Evolutionary conservation across 2,888 invertebrate genomes (phyloP), one percentile per base, ranked within the genome.

Genomic region (Kryphioiulus occultus): DNA sequence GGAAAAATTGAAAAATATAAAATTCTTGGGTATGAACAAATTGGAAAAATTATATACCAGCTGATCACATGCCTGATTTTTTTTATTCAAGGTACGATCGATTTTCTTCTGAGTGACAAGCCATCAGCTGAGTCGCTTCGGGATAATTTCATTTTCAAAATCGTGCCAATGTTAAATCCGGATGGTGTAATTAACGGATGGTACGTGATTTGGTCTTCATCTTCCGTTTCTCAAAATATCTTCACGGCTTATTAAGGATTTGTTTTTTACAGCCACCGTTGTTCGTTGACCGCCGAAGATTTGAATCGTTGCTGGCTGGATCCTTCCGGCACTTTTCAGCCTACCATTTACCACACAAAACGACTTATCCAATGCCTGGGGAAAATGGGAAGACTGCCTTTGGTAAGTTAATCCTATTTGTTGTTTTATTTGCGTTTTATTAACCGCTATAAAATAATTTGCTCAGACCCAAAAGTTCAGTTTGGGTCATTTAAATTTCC

Each of bases 161-260:
- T 97, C 89, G 94, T 97, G 44, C 97, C 97, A 9, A 97, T 97
- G 96, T 94, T 97, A 90, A 97, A 97, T 92, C 95, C 96, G 26
- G 97, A 97, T 91, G 97, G 97, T 1, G 97, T 97, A 89, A 94
- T 97, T 92, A 96, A 96, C 92, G 96, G 96, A 90, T 95, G 95
- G 96, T 96, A 91, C 94, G 94, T 94, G 47, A 32, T 39, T 32
- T 26, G 19, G 30, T 26, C 30, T 39, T 19, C 1, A 0, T n/a
- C 32, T 32, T 35, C 0, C 0, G 35, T 87, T 32, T 83, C 35
- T 87, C 26, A 22, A 39, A 22, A 78, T 5, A 17, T 78, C 17
- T 26, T 42, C 35, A 7, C 22, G 35, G 10, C 39, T 35, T 39
- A 12, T 39, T 12, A n/a, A 53, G 12, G 22, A n/a, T 87, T 82